Conservation (phyloP, 2,113 vertebrate species). For the Corydoras sp. region DNA sequence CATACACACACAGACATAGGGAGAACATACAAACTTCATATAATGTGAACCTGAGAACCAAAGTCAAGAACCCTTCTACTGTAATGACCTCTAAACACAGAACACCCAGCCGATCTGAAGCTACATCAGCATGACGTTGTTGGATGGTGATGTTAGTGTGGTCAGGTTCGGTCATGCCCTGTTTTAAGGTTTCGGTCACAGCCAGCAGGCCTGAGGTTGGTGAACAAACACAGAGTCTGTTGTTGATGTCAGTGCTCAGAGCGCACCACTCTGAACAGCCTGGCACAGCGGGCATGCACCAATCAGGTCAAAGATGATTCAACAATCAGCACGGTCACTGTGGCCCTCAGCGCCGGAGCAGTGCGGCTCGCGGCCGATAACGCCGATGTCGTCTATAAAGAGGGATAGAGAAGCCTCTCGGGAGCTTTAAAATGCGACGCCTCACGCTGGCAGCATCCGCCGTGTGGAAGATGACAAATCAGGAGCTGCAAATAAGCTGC, state of each 20-base stretch:
- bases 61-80: too few species aligned
- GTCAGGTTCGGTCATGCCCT: conserved; percentile 18
- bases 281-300: conserved; percentile 34
- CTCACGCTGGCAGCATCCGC: conserved; percentile 16
- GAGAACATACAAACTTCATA: too few species aligned
- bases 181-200: conserved; percentile 24
- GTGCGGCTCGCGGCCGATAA: neutral
- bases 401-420: conserved; percentile 11
- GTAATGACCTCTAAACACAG: neutral
- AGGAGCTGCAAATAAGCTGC: conserved; percentile 27
- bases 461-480: conserved; percentile 15
- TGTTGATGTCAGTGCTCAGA: conserved; percentile 30
- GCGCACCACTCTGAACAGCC: conserved; percentile 25
- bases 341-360: conserved; percentile 48
- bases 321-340: conserved; percentile 58
- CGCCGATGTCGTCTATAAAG: conserved; percentile 30
- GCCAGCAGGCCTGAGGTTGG: conserved; percentile 17
- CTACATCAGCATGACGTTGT: neutral
- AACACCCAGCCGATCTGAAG: neutral
- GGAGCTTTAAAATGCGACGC: conserved; percentile 27
- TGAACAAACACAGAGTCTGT: conserved; percentile 32
- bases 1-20: too few species aligned
- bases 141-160: conserved; percentile 9
- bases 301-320: conserved; percentile 49
- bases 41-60: too few species aligned